Percentiles rank a stretch among this genome's conserved stretches.
Evolutionary conservation across 1,140 invertebrate species (phyloP).

Genomic region (Teleopsis dalmanni): DNA sequence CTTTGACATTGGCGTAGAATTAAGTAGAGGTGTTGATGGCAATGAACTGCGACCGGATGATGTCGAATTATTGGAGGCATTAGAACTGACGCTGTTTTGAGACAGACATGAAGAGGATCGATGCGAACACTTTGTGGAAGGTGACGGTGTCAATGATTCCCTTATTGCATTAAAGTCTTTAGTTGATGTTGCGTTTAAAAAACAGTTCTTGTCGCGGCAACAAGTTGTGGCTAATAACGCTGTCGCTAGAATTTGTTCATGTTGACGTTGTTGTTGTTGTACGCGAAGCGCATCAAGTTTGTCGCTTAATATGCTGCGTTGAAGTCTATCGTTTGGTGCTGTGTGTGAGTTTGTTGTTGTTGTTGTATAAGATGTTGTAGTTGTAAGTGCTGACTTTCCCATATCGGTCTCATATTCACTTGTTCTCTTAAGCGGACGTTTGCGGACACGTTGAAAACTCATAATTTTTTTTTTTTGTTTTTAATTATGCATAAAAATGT

Average conservation of each 20-base stretch:
- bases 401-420: too few relatives aligned
- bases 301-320: constrained; percentile 24
- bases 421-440: too few relatives aligned
- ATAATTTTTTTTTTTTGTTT: too few relatives aligned
- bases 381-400: not conserved
- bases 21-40: not conserved
- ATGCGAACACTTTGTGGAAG: constrained; percentile 7
- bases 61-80: not conserved
- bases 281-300: constrained; percentile 15
- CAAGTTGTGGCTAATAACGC: constrained; percentile 20
- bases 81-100: not conserved
- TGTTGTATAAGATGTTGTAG: not conserved
- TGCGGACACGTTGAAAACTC: too few relatives aligned
- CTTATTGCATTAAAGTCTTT: constrained; percentile 8
- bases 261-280: constrained; percentile 20
- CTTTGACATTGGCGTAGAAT: not conserved
- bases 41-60: not conserved
- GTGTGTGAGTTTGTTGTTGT: not conserved
- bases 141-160: constrained; percentile 10
- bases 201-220: constrained; percentile 37
- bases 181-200: constrained; percentile 27
- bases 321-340: constrained; percentile 37
- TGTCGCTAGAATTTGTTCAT: constrained; percentile 18
- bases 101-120: not conserved
- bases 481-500: too few relatives aligned